Evolutionary conservation across 1,140 invertebrate species (phyloP).

Genomic region (Drosophila prosaltans): DNA sequence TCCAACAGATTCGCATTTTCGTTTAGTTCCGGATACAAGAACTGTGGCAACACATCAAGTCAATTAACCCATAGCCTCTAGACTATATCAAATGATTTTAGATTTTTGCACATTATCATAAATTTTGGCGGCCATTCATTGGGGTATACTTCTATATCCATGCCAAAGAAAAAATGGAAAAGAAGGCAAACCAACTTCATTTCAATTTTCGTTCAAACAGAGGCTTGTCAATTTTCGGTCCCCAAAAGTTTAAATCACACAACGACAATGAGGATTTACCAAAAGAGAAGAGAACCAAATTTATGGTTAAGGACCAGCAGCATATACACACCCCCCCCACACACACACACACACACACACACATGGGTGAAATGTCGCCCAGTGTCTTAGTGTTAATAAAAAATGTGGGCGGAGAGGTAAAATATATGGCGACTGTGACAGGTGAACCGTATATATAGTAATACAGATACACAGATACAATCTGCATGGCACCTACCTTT

Average conservation of each 20-base stretch:
- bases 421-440: constrained; percentile 47
- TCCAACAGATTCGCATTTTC: background rate
- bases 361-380: constrained; percentile 71
- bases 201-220: constrained; percentile 62
- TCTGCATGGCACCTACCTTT: constrained; percentile 58
- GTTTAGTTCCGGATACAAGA: constrained; percentile 7
- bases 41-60: constrained; percentile 44
- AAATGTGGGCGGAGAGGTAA: constrained; percentile 42
- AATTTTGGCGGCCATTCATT: constrained; percentile 39
- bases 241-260: constrained; percentile 81
- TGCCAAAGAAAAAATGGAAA: too few species aligned
- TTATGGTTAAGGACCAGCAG: constrained; percentile 65
- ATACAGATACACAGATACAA: constrained; percentile 22
- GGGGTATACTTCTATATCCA: too few species aligned
- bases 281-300: constrained; percentile 62
- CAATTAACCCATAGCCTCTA: constrained; percentile 57
- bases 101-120: constrained; percentile 58
- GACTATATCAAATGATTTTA: background rate
- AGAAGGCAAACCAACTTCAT: constrained; percentile 44
- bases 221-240: constrained; percentile 58
- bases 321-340: background rate
- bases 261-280: constrained; percentile 80
- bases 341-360: constrained; percentile 22
- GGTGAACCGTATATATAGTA: constrained; percentile 36
- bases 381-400: constrained; percentile 19